Evolutionary conservation across 2,888 invertebrate species (phyloP).

Genomic region (Sesia apiformis): DNA sequence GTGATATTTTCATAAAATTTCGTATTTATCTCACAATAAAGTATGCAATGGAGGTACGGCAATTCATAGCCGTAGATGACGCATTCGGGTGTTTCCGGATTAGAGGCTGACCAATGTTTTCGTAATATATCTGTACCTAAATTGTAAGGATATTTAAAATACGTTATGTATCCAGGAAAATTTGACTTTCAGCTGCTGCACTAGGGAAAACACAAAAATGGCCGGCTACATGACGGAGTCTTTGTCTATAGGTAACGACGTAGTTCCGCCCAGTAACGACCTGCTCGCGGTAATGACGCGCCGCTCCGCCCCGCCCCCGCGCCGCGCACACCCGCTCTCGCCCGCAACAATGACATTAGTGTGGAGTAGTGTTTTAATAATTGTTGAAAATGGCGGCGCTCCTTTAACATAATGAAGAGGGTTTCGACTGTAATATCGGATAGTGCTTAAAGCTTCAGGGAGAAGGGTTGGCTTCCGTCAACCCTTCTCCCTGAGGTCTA

Average conservation of each 20-base stretch:
- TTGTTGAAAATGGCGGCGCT: slow-evolving; percentile 2
- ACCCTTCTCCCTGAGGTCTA: no score
- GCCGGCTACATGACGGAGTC: slow-evolving; percentile 49
- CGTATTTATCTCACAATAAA: no score
- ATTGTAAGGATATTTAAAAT: not conserved
- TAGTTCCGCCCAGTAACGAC: slow-evolving; percentile 61
- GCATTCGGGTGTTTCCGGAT: no score
- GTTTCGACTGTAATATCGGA: slow-evolving; percentile 17
- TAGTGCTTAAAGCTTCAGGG: slow-evolving; percentile 9
- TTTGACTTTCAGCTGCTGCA: slow-evolving; percentile 13
- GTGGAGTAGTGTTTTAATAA: slow-evolving; percentile 7
- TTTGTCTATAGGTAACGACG: slow-evolving; percentile 63
- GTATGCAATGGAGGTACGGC: no score
- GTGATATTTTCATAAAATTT: no score
- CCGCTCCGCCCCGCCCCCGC: slow-evolving; percentile 11
- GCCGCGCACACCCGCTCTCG: slow-evolving; percentile 9
- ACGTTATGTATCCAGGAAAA: not conserved
- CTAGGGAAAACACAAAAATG: slow-evolving; percentile 32
- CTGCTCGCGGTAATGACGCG: slow-evolving; percentile 50
- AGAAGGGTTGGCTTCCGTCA: no score
- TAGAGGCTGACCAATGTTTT: no score
- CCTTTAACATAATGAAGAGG: slow-evolving; percentile 1
- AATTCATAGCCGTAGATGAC: no score
- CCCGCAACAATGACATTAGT: slow-evolving; percentile 43
- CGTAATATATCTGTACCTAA: no score